Percentiles rank a stretch among this genome's conserved stretches.
These are phyloP conservation scores for Gymnoscopelus braueri DNA, from an alignment of 2,797 vertebrate genomes.

Conservation along the genomic window DNA sequence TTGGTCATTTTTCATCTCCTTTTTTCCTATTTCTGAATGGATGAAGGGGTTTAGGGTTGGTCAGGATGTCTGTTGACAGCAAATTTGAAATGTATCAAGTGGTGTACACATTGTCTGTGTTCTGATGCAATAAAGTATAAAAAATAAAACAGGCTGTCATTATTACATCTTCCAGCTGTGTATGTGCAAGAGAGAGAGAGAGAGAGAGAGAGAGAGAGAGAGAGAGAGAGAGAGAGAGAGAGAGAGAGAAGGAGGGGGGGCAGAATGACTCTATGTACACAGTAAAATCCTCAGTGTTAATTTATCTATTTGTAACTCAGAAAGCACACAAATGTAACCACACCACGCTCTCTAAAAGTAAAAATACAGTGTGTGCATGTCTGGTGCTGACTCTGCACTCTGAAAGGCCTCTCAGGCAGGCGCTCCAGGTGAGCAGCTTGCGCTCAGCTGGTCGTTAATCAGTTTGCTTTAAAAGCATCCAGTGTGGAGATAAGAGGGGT, in stretches of 20 bases:
- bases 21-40: too few relatives aligned
- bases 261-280: neutral
- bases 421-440: constrained; percentile 20
- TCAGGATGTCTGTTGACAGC: too few relatives aligned
- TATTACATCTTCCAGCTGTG: constrained; percentile 10
- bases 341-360: too few relatives aligned
- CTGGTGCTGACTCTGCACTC: constrained; percentile 23
- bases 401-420: constrained; percentile 17
- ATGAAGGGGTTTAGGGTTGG: too few relatives aligned
- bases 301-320: too few relatives aligned
- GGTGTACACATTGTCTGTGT: too few relatives aligned
- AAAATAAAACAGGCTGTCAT: neutral
- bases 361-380: constrained; percentile 6
- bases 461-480: constrained; percentile 42
- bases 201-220: neutral
- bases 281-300: too few relatives aligned
- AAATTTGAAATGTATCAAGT: too few relatives aligned
- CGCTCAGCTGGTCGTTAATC: constrained; percentile 25
- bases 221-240: too few relatives aligned
- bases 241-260: neutral
- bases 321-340: too few relatives aligned
- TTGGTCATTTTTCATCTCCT: too few relatives aligned
- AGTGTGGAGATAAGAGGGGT: constrained; percentile 10
- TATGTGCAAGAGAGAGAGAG: constrained; percentile 12
- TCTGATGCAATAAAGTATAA: too few relatives aligned